A percentile compares a stretch with the other conserved stretches of the same genome.
These are phyloP conservation scores for Semaprochilodus insignis DNA, from an alignment of 2,797 vertebrate species.

Conservation along the genomic window DNA sequence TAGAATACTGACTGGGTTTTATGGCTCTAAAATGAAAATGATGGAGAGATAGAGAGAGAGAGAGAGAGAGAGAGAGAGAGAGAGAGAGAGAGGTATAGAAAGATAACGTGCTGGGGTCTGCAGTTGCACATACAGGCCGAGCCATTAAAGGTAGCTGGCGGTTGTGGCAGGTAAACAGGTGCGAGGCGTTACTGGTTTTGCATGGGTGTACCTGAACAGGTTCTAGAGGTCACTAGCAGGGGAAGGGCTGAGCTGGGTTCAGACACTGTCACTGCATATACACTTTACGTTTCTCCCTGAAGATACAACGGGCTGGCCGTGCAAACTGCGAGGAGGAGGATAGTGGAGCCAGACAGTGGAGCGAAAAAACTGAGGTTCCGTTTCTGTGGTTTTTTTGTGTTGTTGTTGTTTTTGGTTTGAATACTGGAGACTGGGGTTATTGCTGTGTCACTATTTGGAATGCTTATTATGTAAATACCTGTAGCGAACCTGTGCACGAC, in stretches of 20 bases:
- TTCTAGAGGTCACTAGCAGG: conserved; percentile 63
- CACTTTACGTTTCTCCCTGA: conserved; percentile 66
- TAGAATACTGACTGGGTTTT: conserved; percentile 55
- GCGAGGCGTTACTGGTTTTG: conserved; percentile 76
- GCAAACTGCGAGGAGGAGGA: conserved; percentile 52
- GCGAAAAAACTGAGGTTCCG: conserved; percentile 29
- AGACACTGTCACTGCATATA: conserved; percentile 63
- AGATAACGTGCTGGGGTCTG: not conserved
- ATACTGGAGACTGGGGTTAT: conserved; percentile 60
- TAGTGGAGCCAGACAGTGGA: conserved; percentile 18
- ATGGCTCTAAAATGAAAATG: conserved; percentile 40
- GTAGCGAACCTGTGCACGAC: conserved; percentile 44
- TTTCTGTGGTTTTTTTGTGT: conserved; percentile 5
- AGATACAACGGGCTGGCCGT: conserved; percentile 71
- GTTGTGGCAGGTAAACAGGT: conserved; percentile 74
- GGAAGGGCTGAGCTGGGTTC: conserved; percentile 48
- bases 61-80: conserved; percentile 1
- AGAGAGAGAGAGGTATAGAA: conserved; percentile 36
- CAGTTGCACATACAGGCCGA: conserved; percentile 50
- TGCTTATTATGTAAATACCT: conserved; percentile 56
- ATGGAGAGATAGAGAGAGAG: not conserved
- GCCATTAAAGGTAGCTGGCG: conserved; percentile 77
- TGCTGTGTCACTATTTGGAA: conserved; percentile 63
- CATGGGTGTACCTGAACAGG: conserved; percentile 76
- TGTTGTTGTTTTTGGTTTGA: conserved; percentile 68